Percentiles rank a stretch among this genome's conserved stretches.
Conservation (phyloP, 2,888 invertebrate species). For the Diarsia rubi region DNA sequence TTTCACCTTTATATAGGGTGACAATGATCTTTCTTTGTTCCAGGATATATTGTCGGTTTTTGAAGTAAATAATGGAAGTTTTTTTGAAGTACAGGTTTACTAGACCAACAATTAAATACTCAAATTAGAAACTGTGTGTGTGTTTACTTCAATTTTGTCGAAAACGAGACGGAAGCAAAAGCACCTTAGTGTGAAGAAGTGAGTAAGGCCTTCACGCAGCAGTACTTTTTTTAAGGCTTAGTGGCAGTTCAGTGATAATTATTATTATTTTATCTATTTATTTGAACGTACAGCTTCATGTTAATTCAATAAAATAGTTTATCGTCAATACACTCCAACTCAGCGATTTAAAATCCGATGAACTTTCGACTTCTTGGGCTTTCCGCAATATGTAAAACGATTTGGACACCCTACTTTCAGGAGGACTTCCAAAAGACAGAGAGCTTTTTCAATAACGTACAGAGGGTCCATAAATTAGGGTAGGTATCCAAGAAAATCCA, state of each 20-base stretch:
- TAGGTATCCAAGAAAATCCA: slow-evolving; percentile 65
- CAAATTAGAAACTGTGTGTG: no score
- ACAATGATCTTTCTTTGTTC: slow-evolving; percentile 33
- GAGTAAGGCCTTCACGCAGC: no score
- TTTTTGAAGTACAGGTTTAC: background rate
- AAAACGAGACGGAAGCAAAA: no score
- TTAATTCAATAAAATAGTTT: background rate
- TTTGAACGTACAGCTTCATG: no score
- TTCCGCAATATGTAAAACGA: slow-evolving; percentile 4
- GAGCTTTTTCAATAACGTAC: slow-evolving; percentile 78
- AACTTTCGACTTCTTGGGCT: background rate
- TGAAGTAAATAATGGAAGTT: background rate
- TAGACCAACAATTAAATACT: background rate
- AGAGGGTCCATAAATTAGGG: slow-evolving; percentile 84
- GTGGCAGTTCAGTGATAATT: background rate
- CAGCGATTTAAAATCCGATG: background rate
- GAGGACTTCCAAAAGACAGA: slow-evolving; percentile 61
- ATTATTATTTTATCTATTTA: no score
- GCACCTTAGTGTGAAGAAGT: no score
- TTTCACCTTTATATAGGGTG: slow-evolving; percentile 55
- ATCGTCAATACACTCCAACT: background rate
- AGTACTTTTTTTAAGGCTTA: no score
- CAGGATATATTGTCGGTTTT: background rate
- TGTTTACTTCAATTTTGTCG: no score
- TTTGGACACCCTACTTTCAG: slow-evolving; percentile 51